A percentile compares a stretch with the other conserved stretches of the same genome.
These are phyloP conservation scores for Zoroaster sp. DNA, from an alignment of 53 echinoderm and acorn worm species.

Conservation along the genomic window DNA sequence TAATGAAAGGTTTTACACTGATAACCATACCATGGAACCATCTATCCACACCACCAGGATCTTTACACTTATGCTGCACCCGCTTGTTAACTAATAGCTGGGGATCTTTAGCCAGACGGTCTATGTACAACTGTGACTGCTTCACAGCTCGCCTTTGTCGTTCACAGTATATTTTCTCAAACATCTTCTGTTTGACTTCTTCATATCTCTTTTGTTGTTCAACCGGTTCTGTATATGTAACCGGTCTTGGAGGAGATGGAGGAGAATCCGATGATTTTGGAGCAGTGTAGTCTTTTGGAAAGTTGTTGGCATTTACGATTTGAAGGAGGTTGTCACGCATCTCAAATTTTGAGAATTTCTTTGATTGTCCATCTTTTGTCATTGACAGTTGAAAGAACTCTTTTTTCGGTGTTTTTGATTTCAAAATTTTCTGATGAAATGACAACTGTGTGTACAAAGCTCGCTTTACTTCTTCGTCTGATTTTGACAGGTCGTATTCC, in stretches of 20 bases:
- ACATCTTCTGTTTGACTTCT: neutral
- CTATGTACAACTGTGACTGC: neutral
- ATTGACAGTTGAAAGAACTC: constrained; percentile 27
- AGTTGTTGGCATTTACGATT: neutral
- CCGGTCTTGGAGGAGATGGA: neutral
- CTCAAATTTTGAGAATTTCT: neutral
- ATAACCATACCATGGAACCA: constrained; percentile 13
- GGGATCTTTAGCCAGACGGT: neutral
- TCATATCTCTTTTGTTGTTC: neutral
- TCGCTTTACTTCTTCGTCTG: neutral
- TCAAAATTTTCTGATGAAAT: constrained; percentile 14
- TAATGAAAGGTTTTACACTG: neutral
- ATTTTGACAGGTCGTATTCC: neutral
- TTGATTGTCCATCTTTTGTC: neutral
- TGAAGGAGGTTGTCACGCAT: neutral
- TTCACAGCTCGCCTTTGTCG: constrained; percentile 1
- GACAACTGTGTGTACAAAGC: constrained; percentile 5
- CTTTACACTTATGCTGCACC: constrained; percentile 16
- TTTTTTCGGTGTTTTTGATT: constrained; percentile 26
- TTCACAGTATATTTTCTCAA: neutral
- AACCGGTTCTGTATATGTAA: neutral
- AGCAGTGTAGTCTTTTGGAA: neutral
- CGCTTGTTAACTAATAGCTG: neutral
- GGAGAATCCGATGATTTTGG: neutral
- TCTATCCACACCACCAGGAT: neutral